Percentiles rank a stretch among this genome's conserved stretches.
phyloP scores from a whole-genome alignment of 1,140 invertebrate genomes.

The Manduca sexta region DNA sequence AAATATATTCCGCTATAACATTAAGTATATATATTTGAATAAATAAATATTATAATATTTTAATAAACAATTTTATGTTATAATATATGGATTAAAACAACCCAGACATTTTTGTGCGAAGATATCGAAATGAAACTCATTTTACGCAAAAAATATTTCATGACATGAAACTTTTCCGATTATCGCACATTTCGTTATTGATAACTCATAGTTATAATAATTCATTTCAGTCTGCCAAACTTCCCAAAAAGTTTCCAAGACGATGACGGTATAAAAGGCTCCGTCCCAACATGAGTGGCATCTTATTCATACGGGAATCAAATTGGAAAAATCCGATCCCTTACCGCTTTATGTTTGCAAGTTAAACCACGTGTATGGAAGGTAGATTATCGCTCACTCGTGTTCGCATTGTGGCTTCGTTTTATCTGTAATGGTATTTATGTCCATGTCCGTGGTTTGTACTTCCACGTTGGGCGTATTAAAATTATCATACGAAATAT shows the following conservation, averaged over 20 bases:
- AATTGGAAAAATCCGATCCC: slow-evolving; percentile 25
- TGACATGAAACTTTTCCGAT: slow-evolving; percentile 38
- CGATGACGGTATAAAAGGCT: slow-evolving; percentile 32
- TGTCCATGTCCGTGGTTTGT: slow-evolving; percentile 59
- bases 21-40: too few species aligned
- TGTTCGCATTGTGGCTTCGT: slow-evolving; percentile 35
- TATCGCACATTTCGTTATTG: slow-evolving; percentile 50
- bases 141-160: slow-evolving; percentile 10
- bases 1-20: too few species aligned
- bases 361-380: not conserved
- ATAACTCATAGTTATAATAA: slow-evolving; percentile 40
- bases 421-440: slow-evolving; percentile 59
- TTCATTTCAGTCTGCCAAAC: slow-evolving; percentile 43
- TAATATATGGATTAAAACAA: not conserved
- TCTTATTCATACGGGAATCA: slow-evolving; percentile 30
- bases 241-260: slow-evolving; percentile 31
- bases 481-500: slow-evolving; percentile 69
- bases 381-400: slow-evolving; percentile 9
- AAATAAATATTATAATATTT: too few species aligned
- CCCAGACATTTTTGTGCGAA: not conserved
- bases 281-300: slow-evolving; percentile 24
- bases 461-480: slow-evolving; percentile 62
- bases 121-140: not conserved
- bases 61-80: too few species aligned
- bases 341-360: slow-evolving; percentile 16